phyloP scores from a whole-genome alignment of 2,113 vertebrate genomes.

The Pygoscelis adeliae region DNA sequence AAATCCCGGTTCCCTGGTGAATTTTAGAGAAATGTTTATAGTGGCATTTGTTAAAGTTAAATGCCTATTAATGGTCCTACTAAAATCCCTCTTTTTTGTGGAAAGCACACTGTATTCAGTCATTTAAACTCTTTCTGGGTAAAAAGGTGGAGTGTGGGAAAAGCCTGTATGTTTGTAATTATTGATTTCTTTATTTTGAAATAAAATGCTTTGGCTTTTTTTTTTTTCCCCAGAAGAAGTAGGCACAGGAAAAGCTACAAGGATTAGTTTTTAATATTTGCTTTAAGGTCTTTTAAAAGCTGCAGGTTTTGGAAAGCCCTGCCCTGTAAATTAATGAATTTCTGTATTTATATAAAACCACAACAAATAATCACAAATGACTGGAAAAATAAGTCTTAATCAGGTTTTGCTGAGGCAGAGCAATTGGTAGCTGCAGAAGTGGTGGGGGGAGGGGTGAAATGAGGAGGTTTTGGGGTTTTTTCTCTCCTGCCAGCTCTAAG shows the following conservation, averaged over 20 bases:
- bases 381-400: not conserved
- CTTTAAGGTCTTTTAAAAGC: not conserved
- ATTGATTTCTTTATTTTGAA: not conserved
- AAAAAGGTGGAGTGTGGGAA: not conserved
- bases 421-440: not conserved
- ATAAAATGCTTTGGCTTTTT: not conserved
- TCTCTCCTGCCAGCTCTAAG: not conserved
- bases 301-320: not conserved
- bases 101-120: not conserved
- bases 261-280: not conserved
- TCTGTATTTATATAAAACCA: not conserved
- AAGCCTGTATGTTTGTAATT: not conserved
- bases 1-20: not conserved
- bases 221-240: not conserved
- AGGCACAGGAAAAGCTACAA: not conserved
- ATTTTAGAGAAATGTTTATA: slow-evolving; percentile 22
- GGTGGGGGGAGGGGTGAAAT: not conserved
- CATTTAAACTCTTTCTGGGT: not conserved
- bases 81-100: not conserved
- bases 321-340: not conserved
- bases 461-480: rapidly evolving
- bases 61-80: not conserved
- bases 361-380: not conserved
- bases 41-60: not conserved
- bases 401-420: not conserved